Conservation (phyloP, 2,113 vertebrate genomes). For the Calidris pugnax region DNA sequence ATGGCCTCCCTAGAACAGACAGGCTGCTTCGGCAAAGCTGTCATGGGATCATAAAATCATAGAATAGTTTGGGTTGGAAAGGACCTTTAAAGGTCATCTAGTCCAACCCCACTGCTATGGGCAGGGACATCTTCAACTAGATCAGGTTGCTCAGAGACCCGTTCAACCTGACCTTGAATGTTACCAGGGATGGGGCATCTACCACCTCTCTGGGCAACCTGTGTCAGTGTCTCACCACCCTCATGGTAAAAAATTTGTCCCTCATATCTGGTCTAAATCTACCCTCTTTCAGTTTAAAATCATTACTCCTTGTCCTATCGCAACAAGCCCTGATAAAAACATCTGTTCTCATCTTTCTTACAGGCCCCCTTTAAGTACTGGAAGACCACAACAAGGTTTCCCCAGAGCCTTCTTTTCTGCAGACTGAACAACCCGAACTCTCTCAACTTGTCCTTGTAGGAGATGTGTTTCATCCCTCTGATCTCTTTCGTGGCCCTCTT, state of each 20-base stretch:
- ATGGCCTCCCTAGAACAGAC: neutral
- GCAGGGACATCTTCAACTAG: neutral
- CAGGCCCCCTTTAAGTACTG: neutral
- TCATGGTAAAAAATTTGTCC: neutral
- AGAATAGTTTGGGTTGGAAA: neutral
- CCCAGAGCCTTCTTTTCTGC: neutral
- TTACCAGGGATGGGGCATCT: neutral
- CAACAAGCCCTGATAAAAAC: neutral
- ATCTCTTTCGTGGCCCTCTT: neutral
- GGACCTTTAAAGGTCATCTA: neutral
- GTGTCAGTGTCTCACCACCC: neutral
- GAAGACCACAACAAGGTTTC: neutral
- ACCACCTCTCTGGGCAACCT: neutral
- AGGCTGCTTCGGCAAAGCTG: neutral
- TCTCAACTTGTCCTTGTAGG: neutral
- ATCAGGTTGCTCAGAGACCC: neutral
- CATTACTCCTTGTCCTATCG: neutral
- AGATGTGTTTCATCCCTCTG: neutral
- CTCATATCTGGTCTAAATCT: neutral
- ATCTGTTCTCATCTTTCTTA: neutral
- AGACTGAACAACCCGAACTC: neutral
- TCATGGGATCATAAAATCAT: neutral
- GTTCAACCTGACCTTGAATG: neutral
- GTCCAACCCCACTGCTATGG: neutral
- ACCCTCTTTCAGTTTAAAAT: neutral